phyloP scores from a whole-genome alignment of 2,113 vertebrate species.

The Lucifuga dentata region DNA sequence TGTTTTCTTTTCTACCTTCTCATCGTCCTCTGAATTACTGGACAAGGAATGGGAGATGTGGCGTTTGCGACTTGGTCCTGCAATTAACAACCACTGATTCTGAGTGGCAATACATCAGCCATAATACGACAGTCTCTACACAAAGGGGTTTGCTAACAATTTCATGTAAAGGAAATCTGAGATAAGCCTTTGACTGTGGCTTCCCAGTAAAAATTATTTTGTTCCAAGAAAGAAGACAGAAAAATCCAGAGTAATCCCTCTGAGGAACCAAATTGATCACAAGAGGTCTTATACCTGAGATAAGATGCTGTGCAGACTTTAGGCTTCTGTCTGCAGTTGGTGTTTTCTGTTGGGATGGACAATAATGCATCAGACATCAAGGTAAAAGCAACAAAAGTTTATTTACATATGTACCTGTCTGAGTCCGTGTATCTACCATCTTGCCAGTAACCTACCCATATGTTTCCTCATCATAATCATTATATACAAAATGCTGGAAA shows the following conservation, averaged over 20 bases:
- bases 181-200: too few relatives aligned
- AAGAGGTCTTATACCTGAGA: conserved; percentile 72
- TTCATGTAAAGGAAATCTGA: too few relatives aligned
- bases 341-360: conserved; percentile 69
- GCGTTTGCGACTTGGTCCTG: conserved; percentile 69
- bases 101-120: background rate
- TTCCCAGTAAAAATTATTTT: too few relatives aligned
- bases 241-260: background rate
- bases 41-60: conserved; percentile 23
- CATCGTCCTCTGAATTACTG: conserved; percentile 64
- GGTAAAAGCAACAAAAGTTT: too few relatives aligned
- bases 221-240: too few relatives aligned
- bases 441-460: background rate
- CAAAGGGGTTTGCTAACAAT: background rate
- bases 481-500: background rate
- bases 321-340: conserved; percentile 43
- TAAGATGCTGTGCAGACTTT: conserved; percentile 21
- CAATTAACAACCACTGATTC: background rate
- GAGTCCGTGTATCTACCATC: too few relatives aligned
- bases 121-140: background rate
- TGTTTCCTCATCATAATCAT: background rate
- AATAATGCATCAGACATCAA: conserved; percentile 14
- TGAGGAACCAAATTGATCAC: background rate
- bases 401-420: too few relatives aligned
- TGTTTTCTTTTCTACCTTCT: conserved; percentile 61